These are phyloP conservation scores for Orgyia antiqua DNA, from an alignment of 2,888 invertebrate species.

Conservation along the genomic window DNA sequence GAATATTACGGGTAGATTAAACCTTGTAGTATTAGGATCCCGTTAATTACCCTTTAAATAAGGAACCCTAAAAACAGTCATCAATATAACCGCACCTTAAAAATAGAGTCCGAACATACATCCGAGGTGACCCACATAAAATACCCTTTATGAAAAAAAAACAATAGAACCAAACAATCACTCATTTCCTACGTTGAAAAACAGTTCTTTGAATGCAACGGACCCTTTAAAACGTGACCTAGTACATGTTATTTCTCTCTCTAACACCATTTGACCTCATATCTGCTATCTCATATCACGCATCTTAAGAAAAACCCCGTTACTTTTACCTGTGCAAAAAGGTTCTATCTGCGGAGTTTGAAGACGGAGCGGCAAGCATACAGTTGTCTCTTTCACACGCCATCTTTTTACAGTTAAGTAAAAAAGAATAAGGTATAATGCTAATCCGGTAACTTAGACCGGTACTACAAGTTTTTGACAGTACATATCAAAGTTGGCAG, in stretches of 20 bases:
- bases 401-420: constrained; percentile 14
- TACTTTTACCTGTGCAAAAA: constrained; percentile 78
- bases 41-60: no score
- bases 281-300: constrained; percentile 56
- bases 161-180: constrained; percentile 8
- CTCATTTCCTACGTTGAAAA: constrained; percentile 15
- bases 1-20: no score
- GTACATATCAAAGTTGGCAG: constrained; percentile 56
- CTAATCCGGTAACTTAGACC: constrained; percentile 53
- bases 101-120: no score
- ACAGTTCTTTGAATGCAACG: constrained; percentile 29
- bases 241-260: constrained; percentile 40
- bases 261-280: constrained; percentile 39
- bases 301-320: constrained; percentile 75
- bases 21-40: no score
- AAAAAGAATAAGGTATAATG: constrained; percentile 33
- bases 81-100: no score
- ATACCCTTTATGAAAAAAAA: constrained; percentile 10
- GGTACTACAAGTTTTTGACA: constrained; percentile 76
- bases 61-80: no score
- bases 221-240: constrained; percentile 54
- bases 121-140: constrained; percentile 16
- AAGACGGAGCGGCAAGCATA: constrained; percentile 13
- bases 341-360: constrained; percentile 62
- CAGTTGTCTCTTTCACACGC: constrained; percentile 33